phyloP scores from a whole-genome alignment of 2,888 invertebrate genomes.

The Lycocerus yunnanus region DNA sequence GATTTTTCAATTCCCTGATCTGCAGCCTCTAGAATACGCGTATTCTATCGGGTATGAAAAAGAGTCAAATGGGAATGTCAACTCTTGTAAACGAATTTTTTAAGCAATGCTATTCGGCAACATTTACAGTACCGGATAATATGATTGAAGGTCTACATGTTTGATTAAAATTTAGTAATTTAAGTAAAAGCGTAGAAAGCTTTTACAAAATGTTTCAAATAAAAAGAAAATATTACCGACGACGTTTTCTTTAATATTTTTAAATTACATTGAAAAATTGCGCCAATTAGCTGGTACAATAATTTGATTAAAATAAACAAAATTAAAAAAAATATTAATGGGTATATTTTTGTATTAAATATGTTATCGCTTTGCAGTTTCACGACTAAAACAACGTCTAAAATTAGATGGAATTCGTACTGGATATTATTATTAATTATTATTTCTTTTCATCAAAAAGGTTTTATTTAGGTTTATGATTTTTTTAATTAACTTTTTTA shows the following conservation, averaged over 20 bases:
- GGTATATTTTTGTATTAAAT: no score
- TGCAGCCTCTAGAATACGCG: slow-evolving; percentile 25
- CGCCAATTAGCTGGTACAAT: no score
- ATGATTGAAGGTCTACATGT: slow-evolving; percentile 2
- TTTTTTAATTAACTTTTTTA: no score
- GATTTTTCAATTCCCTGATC: slow-evolving; percentile 33
- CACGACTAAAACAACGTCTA: neutral
- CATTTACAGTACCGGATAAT: slow-evolving; percentile 7
- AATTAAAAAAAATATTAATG: neutral
- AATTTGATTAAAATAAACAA: neutral
- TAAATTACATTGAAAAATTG: neutral
- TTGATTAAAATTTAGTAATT: neutral
- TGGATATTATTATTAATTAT: no score
- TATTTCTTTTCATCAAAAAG: no score
- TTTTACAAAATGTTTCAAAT: neutral
- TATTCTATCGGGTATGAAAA: slow-evolving; percentile 33
- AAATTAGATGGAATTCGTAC: neutral
- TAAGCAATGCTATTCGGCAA: slow-evolving; percentile 12
- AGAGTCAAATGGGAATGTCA: slow-evolving; percentile 36
- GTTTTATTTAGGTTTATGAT: no score
- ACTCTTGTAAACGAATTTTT: slow-evolving; percentile 28
- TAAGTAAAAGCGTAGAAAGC: neutral
- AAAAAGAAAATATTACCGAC: neutral
- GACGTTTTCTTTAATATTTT: neutral
- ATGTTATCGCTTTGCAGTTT: no score